These are phyloP conservation scores for Tupaia tana DNA, from an alignment of 2,113 vertebrate genomes.

Conservation along the genomic window DNA sequence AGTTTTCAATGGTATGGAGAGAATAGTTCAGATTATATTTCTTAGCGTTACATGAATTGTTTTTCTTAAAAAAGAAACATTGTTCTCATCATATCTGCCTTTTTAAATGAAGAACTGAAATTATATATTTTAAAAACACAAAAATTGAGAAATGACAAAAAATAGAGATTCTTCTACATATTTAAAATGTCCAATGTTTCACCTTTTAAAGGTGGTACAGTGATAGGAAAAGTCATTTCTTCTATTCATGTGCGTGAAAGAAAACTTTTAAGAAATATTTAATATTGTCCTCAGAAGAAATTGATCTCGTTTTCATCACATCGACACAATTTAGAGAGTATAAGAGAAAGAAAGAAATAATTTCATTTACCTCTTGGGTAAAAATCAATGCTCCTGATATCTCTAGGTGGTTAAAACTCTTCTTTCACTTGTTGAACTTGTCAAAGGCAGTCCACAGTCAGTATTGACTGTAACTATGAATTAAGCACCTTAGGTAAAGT, in stretches of 20 bases:
- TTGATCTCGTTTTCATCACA: not conserved
- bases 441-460: not conserved
- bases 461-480: not conserved
- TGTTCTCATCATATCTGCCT: not conserved
- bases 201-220: not conserved
- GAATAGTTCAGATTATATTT: not conserved
- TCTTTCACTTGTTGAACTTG: not conserved
- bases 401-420: not conserved
- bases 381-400: not conserved
- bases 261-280: not conserved
- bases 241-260: not conserved
- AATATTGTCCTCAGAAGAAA: not conserved
- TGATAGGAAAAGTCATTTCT: not conserved
- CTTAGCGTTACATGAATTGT: not conserved
- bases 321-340: not conserved
- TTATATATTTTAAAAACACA: not conserved
- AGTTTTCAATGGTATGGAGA: slow-evolving; percentile 18
- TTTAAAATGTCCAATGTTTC: not conserved
- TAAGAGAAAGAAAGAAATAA: not conserved
- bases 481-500: not conserved
- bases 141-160: slow-evolving; percentile 22
- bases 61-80: slow-evolving; percentile 20
- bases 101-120: slow-evolving; percentile 3
- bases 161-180: not conserved
- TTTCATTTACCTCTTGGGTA: not conserved